Conservation (phyloP, 1,140 invertebrate species). For the Drosophila ficusphila region DNA sequence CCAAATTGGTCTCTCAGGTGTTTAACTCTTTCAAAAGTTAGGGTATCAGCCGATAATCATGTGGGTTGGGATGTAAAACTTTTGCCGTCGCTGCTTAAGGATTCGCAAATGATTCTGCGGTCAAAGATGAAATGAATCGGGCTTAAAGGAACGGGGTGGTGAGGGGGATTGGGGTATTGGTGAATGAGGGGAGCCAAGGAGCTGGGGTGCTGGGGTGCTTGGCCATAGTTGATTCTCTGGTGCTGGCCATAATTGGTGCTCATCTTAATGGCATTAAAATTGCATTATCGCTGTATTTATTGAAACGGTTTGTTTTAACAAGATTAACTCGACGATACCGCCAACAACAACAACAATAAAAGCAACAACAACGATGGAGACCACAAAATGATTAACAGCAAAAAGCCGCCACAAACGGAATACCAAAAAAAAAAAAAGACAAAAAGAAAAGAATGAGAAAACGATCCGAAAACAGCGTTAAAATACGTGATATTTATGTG, state of each 20-base stretch:
- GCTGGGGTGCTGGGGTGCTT: too few relatives aligned
- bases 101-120: slow-evolving; percentile 77
- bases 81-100: slow-evolving; percentile 66
- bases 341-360: slow-evolving; percentile 19
- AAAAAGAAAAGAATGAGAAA: slow-evolving; percentile 19
- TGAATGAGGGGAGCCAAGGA: neutral
- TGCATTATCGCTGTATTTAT: slow-evolving; percentile 82
- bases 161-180: neutral
- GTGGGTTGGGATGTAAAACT: slow-evolving; percentile 68
- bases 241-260: slow-evolving; percentile 81
- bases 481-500: slow-evolving; percentile 52
- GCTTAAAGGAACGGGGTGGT: neutral
- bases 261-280: slow-evolving; percentile 82
- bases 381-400: slow-evolving; percentile 81
- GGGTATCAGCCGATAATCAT: slow-evolving; percentile 63
- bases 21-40: neutral
- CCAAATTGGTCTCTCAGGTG: neutral
- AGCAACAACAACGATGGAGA: slow-evolving; percentile 28
- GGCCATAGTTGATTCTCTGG: slow-evolving; percentile 38
- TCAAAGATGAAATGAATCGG: slow-evolving; percentile 76
- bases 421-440: slow-evolving; percentile 8
- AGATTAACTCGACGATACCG: slow-evolving; percentile 77
- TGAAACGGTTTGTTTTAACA: slow-evolving; percentile 82
- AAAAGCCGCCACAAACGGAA: slow-evolving; percentile 45
- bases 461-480: slow-evolving; percentile 56